phyloP scores from a whole-genome alignment of 1,140 invertebrate genomes.

The Drosophila sturtevanti region DNA sequence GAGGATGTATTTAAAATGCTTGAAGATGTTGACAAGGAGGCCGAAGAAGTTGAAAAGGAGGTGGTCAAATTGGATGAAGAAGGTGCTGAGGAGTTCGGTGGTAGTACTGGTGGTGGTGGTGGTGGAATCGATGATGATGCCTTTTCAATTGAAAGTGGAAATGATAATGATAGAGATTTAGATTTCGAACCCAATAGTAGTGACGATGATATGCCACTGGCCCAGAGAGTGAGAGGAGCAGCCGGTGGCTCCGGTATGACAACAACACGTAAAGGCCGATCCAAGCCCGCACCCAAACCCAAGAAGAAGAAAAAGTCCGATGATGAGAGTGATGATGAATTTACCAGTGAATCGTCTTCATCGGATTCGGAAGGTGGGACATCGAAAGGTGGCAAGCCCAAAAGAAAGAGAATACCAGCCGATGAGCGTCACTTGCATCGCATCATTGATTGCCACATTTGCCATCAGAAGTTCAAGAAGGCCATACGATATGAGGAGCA shows the following conservation, averaged over 20 bases:
- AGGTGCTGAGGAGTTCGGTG: conserved; percentile 9
- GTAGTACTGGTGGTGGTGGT: not conserved
- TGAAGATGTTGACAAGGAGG: conserved; percentile 74
- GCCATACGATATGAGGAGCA: conserved; percentile 75
- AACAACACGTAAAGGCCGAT: not conserved
- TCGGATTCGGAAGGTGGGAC: conserved; percentile 34
- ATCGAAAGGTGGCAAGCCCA: conserved; percentile 50
- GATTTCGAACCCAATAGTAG: conserved; percentile 72
- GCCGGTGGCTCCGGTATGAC: conserved; percentile 6
- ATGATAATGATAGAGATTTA: conserved; percentile 60
- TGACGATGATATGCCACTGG: conserved; percentile 74
- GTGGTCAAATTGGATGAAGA: conserved; percentile 32
- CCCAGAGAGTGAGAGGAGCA: conserved; percentile 52
- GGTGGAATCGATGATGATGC: conserved; percentile 56
- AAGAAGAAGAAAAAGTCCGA: conserved; percentile 44
- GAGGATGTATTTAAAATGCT: conserved; percentile 81
- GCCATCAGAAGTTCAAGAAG: conserved; percentile 80
- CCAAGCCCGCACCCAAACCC: conserved; percentile 37
- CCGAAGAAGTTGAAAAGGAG: conserved; percentile 64
- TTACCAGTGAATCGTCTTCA: conserved; percentile 37
- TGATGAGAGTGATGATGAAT: conserved; percentile 40
- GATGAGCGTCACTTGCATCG: conserved; percentile 69
- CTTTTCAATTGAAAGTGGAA: conserved; percentile 55
- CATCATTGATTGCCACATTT: conserved; percentile 78
- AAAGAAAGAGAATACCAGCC: conserved; percentile 66